Evolutionary conservation across 2,797 vertebrate species (phyloP), one percentile per base, ranked within the genome.

Genomic region (Myotis vivesi): DNA sequence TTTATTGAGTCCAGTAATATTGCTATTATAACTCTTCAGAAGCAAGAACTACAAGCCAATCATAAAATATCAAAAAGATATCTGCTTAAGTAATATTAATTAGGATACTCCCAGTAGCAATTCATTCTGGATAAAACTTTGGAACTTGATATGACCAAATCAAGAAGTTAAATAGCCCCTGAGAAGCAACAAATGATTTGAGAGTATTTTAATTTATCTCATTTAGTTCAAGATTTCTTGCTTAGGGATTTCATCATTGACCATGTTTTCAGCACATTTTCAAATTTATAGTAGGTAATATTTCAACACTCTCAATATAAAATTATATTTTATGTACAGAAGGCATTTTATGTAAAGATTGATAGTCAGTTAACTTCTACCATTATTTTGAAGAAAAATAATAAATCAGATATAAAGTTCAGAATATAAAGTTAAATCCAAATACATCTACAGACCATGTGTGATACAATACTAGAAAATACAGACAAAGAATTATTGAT

Each of bases 301-400:
- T 79, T 53, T 79, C 38, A 66, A 75, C 20, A 84, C 13, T 77
- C 25, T 51, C 11, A 83, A 59, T 41, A 79, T 1, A 83, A 13
- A 79, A 80, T 57, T 85, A 92, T 1, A 89, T 79, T 94, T 64
- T 82, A 76, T 76, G 16, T 13, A 94, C 36, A 85, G 49, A 84
- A 84, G 8, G 6, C 2, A 73, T 9, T 41, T 82, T 81, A 41
- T 86, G 3, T 49, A 64, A 92, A 82, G 59, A 94, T 51, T 51
- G 55, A 81, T 46, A 89, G 38, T 38, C 38, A 41, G 30, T 66
- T 68, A 89, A 86, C 51, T 46, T 86, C 20, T 88, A 81, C 30
- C 38, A 72, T 53, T 84, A 84, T 51, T 89, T 92, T 89, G 33
- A 85, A 80, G 72, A 86, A 75, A 86, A 59, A 93, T 28, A 89